These are phyloP conservation scores for Paramormyrops hopkinsi DNA, from an alignment of 2,797 vertebrate genomes.

Conservation along the genomic window DNA sequence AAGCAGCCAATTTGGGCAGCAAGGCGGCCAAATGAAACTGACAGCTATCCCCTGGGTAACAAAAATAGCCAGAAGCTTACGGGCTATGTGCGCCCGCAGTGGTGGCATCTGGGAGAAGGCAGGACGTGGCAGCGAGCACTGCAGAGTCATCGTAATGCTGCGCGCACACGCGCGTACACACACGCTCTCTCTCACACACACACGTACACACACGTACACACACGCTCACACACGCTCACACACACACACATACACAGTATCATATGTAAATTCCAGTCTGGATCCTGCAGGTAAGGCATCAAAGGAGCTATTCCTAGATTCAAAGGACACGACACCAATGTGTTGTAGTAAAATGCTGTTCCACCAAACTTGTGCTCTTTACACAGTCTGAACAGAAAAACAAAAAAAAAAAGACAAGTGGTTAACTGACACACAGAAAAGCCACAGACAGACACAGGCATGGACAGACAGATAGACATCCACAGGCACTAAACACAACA, in stretches of 20 bases:
- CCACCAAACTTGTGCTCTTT: neutral
- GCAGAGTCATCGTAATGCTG: neutral
- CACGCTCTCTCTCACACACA: neutral
- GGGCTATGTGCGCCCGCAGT: neutral
- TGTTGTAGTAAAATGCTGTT: neutral
- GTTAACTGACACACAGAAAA: neutral
- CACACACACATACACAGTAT: neutral
- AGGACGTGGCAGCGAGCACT: neutral
- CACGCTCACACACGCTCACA: no score
- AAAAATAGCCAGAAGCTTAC: constrained; percentile 4
- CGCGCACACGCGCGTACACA: neutral
- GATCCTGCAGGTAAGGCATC: neutral
- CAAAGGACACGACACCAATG: neutral
- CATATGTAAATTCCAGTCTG: constrained; percentile 23
- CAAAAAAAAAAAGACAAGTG: neutral
- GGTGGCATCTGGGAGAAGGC: neutral
- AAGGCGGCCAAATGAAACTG: neutral
- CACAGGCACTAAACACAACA: neutral
- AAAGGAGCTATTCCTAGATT: neutral
- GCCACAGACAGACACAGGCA: neutral
- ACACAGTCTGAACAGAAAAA: neutral
- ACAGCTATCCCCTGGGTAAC: neutral
- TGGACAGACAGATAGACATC: neutral
- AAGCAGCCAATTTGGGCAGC: constrained; percentile 8
- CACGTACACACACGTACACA: neutral